Conservation (phyloP, 2,113 vertebrate species). For the Ptychochromis oligacanthus region DNA sequence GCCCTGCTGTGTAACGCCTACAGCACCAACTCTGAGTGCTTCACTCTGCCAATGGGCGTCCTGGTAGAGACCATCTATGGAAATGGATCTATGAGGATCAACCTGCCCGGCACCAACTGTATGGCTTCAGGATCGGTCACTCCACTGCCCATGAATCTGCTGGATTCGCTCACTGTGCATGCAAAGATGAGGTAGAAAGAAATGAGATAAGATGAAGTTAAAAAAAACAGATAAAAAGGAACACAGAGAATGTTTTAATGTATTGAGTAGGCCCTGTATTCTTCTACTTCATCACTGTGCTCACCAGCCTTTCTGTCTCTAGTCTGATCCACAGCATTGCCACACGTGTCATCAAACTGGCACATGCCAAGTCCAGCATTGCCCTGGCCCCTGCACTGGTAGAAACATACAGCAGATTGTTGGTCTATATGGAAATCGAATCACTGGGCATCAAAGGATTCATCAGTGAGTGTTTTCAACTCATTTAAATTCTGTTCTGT, state of each 20-base stretch:
- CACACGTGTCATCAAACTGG: slow-evolving; percentile 96
- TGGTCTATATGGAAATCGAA: slow-evolving; percentile 99
- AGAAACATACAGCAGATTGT: slow-evolving; percentile 95
- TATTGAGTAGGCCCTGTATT: rapidly evolving
- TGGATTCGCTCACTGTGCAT: slow-evolving; percentile 97
- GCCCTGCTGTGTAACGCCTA: slow-evolving; percentile 97
- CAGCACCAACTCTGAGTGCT: slow-evolving; percentile 98
- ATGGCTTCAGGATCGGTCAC: slow-evolving; percentile 93
- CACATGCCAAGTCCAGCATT: slow-evolving; percentile 93
- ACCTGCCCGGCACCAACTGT: slow-evolving; percentile 94
- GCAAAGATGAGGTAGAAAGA: slow-evolving; percentile 95
- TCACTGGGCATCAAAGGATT: slow-evolving; percentile 99
- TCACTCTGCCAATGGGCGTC: slow-evolving; percentile 97
- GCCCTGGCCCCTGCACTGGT: slow-evolving; percentile 96
- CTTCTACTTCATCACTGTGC: background rate
- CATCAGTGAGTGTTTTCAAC: slow-evolving; percentile 88
- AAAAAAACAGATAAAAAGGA: background rate
- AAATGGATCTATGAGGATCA: slow-evolving; percentile 89
- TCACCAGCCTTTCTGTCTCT: background rate
- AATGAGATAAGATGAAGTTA: background rate
- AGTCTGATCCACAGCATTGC: slow-evolving; percentile 99
- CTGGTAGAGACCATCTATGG: slow-evolving; percentile 99
- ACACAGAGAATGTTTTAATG: background rate
- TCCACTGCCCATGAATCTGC: slow-evolving; percentile 95
- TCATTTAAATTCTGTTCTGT: background rate